Base-by-base conservation (phyloP, 2,113 vertebrate genomes). In the Pluvialis apricaria region DNA sequence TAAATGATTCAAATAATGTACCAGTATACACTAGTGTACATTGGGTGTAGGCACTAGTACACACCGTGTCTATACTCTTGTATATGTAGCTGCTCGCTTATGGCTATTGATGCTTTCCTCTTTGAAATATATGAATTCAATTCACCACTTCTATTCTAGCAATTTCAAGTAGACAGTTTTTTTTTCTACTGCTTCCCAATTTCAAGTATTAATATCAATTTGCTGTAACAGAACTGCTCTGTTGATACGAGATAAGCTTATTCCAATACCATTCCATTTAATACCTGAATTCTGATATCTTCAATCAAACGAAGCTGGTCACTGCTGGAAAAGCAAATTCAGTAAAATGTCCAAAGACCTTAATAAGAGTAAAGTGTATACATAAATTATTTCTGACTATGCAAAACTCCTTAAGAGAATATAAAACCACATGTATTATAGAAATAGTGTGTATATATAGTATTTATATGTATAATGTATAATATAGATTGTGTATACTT, bases 191-290 rank as follows among this genome's bases (percentile, higher is more conserved):
- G 22, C 45, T 90, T 90, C 77, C 26, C 15, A 4, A 47, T 71
- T 96, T 80, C 68, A 77, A 60, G 68, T 68, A 92, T 79, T 93
- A 76, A 36, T 79, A 86, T 64, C 42, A 93, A n/a, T 84, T 76
- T 95, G 38, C 51, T 1, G 0, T 55, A 94, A 72, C 15, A 91
- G 11, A 88, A 55, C 47, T 81, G 26, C 15, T 52, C 61, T 69
- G n/a, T n/a, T 90, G 77, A 95, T 94, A 79, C 3, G 28, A 94
- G 66, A 92, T 65, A 94, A 92, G 20, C 45, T 88, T 82, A 95
- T 60, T 94, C 65, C 25, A 75, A 76, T 76, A 75, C 32, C 28
- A 49, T 76, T 86, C 60, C 32, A 84, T 60, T 95, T 83, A 83
- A 86, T 76, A 91, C 10, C 29, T 34, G 8, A 60, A 83, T 95